Percentiles rank a stretch among this genome's conserved stretches.
Evolutionary conservation across 2,888 invertebrate genomes (phyloP).

Genomic region (Drosophila mulleri): DNA sequence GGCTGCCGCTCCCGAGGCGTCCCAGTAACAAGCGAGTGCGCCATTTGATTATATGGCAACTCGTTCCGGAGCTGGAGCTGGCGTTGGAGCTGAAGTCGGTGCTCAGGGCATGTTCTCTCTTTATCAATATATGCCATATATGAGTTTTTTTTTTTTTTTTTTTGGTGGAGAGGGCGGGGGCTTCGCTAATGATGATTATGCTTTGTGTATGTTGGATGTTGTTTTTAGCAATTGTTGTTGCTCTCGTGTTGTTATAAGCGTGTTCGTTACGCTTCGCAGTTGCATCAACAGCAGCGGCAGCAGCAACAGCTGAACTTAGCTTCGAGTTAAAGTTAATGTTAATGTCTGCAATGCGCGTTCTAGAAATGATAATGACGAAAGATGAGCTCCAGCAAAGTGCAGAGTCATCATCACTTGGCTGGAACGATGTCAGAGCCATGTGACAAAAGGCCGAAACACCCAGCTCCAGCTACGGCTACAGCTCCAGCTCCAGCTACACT

Average conservation of each 20-base stretch:
- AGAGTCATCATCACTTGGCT: conserved; percentile 70
- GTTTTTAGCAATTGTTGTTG: conserved; percentile 58
- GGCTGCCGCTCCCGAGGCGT: conserved; percentile 26
- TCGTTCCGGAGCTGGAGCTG: conserved; percentile 33
- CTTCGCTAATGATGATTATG: conserved; percentile 74
- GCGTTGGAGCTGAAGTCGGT: conserved; percentile 1
- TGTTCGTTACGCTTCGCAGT: conserved; percentile 80
- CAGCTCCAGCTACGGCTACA: conserved; percentile 22
- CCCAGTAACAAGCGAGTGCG: conserved; percentile 62
- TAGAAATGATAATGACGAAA: conserved; percentile 75
- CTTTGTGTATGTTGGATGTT: conserved; percentile 43
- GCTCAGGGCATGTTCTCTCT: conserved; percentile 32
- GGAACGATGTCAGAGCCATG: conserved; percentile 53
- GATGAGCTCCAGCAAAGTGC: conserved; percentile 56
- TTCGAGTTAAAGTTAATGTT: conserved; percentile 68
- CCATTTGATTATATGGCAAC: conserved; percentile 65
- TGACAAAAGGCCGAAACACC: conserved; percentile 42
- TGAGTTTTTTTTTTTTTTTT: not conserved
- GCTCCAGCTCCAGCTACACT: not conserved
- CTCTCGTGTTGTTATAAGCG: conserved; percentile 63
- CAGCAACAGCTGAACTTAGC: conserved; percentile 39
- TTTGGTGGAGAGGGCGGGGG: conserved; percentile 4
- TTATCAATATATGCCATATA: conserved; percentile 46
- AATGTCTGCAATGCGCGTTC: conserved; percentile 69
- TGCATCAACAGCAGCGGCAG: conserved; percentile 62